Conservation (phyloP, 1,140 invertebrate genomes). For the Sinonovacula constricta region DNA sequence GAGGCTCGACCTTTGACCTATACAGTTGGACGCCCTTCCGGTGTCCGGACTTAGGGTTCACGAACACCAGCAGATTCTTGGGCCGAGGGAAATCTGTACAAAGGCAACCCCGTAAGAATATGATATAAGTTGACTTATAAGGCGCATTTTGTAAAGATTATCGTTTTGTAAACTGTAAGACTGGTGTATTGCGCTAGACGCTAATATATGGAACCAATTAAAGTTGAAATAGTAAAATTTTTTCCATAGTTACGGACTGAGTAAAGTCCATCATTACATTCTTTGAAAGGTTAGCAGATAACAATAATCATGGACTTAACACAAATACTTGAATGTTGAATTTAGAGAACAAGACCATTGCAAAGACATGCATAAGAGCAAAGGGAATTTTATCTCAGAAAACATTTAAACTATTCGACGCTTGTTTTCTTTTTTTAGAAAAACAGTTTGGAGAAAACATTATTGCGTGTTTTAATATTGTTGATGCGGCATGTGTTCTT, state of each 20-base stretch:
- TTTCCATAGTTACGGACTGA: background rate
- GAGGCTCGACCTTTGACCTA: slow-evolving; percentile 83
- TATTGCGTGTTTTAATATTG: background rate
- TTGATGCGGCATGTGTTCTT: background rate
- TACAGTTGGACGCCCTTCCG: slow-evolving; percentile 87
- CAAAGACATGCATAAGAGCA: background rate
- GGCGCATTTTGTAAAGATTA: background rate
- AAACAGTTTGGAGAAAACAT: background rate
- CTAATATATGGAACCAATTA: background rate
- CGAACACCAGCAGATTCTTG: slow-evolving; percentile 86
- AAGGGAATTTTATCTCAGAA: background rate
- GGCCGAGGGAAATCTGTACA: slow-evolving; percentile 80
- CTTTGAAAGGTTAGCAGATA: background rate
- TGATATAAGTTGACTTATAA: background rate
- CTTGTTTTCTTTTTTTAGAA: background rate
- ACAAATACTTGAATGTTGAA: background rate
- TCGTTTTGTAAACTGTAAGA: too few species aligned
- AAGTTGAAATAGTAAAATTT: background rate
- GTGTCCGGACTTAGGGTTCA: slow-evolving; percentile 92
- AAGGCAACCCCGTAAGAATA: background rate
- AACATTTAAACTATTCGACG: background rate
- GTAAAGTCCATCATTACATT: background rate
- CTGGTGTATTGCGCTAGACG: too few species aligned
- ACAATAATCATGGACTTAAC: background rate
- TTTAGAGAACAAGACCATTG: background rate